Percentiles rank a stretch among this genome's conserved stretches.
Evolutionary conservation across 2,888 invertebrate genomes (phyloP).

Genomic region (Leptinotarsa tumamoca): DNA sequence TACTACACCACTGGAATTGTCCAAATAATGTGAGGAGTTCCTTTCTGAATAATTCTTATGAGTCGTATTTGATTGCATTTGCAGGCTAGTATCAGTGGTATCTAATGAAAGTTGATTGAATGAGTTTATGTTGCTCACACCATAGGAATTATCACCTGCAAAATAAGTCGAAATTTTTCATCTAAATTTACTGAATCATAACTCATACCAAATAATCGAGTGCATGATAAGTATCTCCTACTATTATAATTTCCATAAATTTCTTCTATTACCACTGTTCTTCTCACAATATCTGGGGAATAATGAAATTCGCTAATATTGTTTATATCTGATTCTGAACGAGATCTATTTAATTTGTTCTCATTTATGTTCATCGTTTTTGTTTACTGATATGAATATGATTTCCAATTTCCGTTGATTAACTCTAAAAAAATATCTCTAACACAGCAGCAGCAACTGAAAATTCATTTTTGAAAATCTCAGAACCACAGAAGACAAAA

Average conservation of each 20-base stretch:
- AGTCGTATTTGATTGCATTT: not conserved
- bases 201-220: slow-evolving; percentile 1
- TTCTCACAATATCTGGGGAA: slow-evolving; percentile 20
- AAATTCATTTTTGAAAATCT: too few species aligned
- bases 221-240: slow-evolving; percentile 4
- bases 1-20: slow-evolving; percentile 6
- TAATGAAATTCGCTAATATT: slow-evolving; percentile 4
- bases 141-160: not conserved
- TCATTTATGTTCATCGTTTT: slow-evolving; percentile 22
- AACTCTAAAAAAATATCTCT: too few species aligned
- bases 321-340: slow-evolving; percentile 41
- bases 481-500: too few species aligned
- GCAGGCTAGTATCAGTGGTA: not conserved
- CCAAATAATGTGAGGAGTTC: not conserved
- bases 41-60: not conserved
- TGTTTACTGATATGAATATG: not conserved
- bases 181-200: not conserved
- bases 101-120: not conserved
- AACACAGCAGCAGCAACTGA: too few species aligned
- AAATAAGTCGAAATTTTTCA: not conserved
- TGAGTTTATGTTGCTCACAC: not conserved
- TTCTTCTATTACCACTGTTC: slow-evolving; percentile 18
- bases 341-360: slow-evolving; percentile 39
- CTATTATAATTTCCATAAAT: not conserved
- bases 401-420: too few species aligned